Conservation (phyloP, 2,888 invertebrate species). For the Shargacucullia verbasci region DNA sequence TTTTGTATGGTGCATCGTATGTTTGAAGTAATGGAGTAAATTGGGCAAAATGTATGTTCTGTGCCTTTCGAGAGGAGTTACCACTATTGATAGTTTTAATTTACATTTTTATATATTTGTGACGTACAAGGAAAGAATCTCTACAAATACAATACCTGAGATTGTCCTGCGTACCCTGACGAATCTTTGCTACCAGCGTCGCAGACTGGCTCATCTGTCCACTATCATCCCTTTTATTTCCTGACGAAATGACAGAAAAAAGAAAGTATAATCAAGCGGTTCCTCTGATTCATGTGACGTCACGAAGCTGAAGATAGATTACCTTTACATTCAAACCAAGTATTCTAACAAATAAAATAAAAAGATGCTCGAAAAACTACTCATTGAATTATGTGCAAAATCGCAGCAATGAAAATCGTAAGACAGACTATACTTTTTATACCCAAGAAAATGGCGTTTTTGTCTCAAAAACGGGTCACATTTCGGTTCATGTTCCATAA, state of each 20-base stretch:
- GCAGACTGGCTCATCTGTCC: too few species aligned
- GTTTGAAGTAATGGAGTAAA: constrained; percentile 16
- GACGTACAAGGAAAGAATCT: too few species aligned
- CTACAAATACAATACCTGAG: too few species aligned
- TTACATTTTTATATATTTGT: too few species aligned
- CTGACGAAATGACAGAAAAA: too few species aligned
- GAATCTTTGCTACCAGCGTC: too few species aligned
- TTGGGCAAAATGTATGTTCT: constrained; percentile 3
- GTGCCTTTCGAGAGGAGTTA: background rate
- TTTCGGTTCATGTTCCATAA: constrained; percentile 55
- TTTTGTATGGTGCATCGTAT: constrained; percentile 41
- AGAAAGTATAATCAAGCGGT: too few species aligned
- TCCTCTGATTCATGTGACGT: too few species aligned
- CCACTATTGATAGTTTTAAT: too few species aligned
- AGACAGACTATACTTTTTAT: constrained; percentile 32
- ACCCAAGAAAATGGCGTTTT: constrained; percentile 29
- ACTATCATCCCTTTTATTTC: too few species aligned
- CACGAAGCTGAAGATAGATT: too few species aligned
- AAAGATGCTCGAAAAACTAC: background rate
- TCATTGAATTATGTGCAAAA: background rate
- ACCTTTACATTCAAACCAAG: background rate
- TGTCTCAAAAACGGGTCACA: constrained; percentile 49
- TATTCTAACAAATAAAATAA: background rate
- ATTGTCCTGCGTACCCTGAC: too few species aligned
- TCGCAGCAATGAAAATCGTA: constrained; percentile 18